A percentile compares a stretch with the other conserved stretches of the same genome.
These are phyloP conservation scores for Neosilurus hyrtlii DNA, from an alignment of 2,797 vertebrate genomes.

Conservation along the genomic window DNA sequence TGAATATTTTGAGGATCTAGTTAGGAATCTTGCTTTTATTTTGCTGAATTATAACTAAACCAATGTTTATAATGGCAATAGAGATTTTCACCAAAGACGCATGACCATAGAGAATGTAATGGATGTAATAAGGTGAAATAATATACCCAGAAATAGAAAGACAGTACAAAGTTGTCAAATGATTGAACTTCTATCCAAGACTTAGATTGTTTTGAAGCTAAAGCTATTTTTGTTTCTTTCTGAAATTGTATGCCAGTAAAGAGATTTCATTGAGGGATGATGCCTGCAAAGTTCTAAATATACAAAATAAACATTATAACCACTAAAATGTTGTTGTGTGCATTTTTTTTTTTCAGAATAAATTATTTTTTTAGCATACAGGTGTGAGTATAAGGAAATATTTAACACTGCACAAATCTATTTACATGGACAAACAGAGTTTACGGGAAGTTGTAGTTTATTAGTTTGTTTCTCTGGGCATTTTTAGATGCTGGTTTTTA, in stretches of 20 bases:
- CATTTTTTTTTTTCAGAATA: neutral
- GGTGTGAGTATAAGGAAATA: conserved; percentile 23
- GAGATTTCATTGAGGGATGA: neutral
- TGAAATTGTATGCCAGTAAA: neutral
- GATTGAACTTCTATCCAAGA: neutral
- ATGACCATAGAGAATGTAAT: neutral
- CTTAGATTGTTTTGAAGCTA: neutral
- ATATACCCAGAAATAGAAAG: neutral
- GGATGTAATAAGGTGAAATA: neutral
- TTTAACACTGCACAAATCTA: conserved; percentile 31
- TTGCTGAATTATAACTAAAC: neutral
- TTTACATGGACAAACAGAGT: conserved; percentile 45
- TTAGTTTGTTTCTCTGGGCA: conserved; percentile 21
- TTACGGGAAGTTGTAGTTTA: conserved; percentile 25
- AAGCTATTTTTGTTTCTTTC: neutral
- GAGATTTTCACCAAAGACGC: neutral
- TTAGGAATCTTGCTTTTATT: neutral
- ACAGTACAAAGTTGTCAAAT: neutral
- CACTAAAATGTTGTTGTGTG: neutral
- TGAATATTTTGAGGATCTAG: neutral
- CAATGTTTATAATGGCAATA: neutral
- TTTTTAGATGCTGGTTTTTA: conserved; percentile 37
- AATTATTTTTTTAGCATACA: conserved; percentile 18
- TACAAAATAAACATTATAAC: conserved; percentile 18
- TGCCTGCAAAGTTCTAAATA: neutral